Evolutionary conservation across 2,888 invertebrate genomes (phyloP), one percentile per base, ranked within the genome.

Genomic region (Pantelozetes paolii): DNA sequence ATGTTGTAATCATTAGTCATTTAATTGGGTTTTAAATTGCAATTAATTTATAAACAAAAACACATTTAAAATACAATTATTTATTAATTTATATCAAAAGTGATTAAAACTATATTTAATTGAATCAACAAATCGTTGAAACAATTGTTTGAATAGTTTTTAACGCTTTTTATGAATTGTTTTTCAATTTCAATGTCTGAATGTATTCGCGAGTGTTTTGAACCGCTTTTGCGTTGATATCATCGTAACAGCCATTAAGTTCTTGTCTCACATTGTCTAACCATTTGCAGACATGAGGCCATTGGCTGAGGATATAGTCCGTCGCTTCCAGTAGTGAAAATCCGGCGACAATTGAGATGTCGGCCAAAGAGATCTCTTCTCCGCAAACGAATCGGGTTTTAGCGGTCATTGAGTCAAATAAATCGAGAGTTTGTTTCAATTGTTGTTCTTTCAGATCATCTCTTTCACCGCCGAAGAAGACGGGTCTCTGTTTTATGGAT

Each of bases 281-380:
- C 73, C 75, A 77, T 54, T 76, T 75, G 18, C 28, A 42, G n/a
- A 77, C 71, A 71, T 74, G 74, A 3, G 76, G 11, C 30, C 32
- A 71, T 13, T 28, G 1, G 20, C 36, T 48, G 6, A 71, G 23
- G 5, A 0, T 3, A 15, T 71, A 71, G 28, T 71, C 71, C 1
- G 18, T 20, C 2, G 54, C 89, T 80, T 89, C 90, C 76, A 86
- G 86, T 76, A 88, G 89, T 70, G 90, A 88, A 13, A 91, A 85
- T 6, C 86, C 85, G 8, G 89, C 86, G 40, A 88, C 83, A 64
- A 92, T 81, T 42, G 88, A 83, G 57, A 91, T 84, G 82, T 93
- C 93, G 11, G 92, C 92, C 23, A 93, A 81, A 23, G 92, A 91
- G 72, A 91, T 83, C 74, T 84, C 84, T 0, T 71, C 2, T 18